Percentiles rank a stretch among this genome's conserved stretches.
Conservation (phyloP, 1,140 invertebrate genomes). For the Archegozetes longisetosus region DNA sequence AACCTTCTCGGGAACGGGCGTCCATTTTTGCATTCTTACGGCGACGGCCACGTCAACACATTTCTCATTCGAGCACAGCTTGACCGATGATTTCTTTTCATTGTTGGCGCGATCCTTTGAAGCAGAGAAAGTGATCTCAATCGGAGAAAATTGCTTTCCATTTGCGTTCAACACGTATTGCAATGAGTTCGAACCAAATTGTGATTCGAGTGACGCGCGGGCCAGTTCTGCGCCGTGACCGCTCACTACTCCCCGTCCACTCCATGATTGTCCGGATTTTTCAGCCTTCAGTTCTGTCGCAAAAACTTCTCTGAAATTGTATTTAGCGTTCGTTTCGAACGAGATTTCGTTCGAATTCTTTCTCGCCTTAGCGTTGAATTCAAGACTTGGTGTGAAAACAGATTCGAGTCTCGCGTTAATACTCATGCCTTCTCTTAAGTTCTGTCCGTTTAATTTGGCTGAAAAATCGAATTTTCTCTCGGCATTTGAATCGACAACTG, state of each 20-base stretch:
- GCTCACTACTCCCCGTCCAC: neutral
- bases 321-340: neutral
- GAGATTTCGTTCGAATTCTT: neutral
- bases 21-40: neutral
- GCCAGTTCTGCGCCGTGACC: neutral
- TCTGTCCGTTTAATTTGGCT: neutral
- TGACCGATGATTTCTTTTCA: neutral
- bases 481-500: neutral
- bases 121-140: neutral
- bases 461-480: constrained; percentile 9
- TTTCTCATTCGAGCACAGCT: neutral
- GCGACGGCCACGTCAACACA: neutral
- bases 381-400: constrained; percentile 5
- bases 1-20: neutral
- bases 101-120: neutral
- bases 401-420: constrained; percentile 7
- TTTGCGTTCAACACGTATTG: neutral
- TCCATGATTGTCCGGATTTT: neutral
- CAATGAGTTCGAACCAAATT: neutral
- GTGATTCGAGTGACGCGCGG: neutral
- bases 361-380: neutral
- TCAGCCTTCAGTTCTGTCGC: neutral
- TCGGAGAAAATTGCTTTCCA: neutral
- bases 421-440: neutral
- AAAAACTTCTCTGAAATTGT: neutral